Evolutionary conservation across 2,888 invertebrate species (phyloP).

Genomic region (Terebella lapidaria): DNA sequence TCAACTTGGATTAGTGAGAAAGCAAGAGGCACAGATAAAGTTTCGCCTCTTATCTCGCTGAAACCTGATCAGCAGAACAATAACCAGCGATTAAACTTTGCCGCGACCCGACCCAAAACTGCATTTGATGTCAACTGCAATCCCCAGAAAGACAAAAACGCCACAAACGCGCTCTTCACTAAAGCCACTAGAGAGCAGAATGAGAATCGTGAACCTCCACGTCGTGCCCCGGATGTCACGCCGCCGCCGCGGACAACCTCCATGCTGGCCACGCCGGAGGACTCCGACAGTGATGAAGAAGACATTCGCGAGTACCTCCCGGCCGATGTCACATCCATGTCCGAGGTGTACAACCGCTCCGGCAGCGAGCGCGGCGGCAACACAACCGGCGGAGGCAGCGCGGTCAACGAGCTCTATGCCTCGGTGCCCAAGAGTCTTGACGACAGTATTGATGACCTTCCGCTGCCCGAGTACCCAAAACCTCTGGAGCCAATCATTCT

Average conservation of each 20-base stretch:
- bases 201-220: no score
- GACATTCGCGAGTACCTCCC: not conserved
- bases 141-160: not conserved
- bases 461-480: not conserved
- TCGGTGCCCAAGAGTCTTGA: not conserved
- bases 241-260: not conserved
- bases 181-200: no score
- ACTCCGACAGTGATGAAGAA: constrained; percentile 1
- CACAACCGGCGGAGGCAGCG: not conserved
- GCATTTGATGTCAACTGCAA: not conserved
- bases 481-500: not conserved
- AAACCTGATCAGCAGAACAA: not conserved
- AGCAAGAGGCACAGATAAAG: not conserved
- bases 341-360: not conserved
- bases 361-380: not conserved
- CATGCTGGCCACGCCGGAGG: not conserved
- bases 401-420: not conserved
- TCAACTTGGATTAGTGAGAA: not conserved
- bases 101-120: not conserved
- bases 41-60: not conserved
- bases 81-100: no score
- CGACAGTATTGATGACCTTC: no score
- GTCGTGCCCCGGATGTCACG: no score
- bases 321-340: not conserved
- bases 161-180: not conserved